Evolutionary conservation across 1,140 invertebrate species (phyloP), one percentile per base, ranked within the genome.

Genomic region (Monochamus saltuarius): DNA sequence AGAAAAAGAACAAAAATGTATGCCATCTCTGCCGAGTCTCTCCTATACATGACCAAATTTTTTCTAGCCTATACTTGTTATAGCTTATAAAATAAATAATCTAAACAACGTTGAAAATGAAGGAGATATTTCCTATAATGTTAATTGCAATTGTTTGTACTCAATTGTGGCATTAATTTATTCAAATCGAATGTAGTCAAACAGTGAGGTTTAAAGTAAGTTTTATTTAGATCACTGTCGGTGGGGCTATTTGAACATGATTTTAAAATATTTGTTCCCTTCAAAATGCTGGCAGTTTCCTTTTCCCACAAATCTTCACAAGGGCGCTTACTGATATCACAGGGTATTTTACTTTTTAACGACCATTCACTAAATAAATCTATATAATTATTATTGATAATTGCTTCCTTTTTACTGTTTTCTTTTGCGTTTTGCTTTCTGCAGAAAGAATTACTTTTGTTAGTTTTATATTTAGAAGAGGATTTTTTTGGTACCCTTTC

Each of bases 251-350:
- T 36, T n/a, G 19, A 17, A 10, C 29, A 36, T 52, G 54, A 62
- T 16, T 46, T 42, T 11, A 68, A 56, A 43, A 64, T 38, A 60
- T 64, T 62, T 63, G 64, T 66, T 37, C 58, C 53, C 47, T 65
- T 68, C 9, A 71, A 43, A 49, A 71, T 66, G 55, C 67, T 69
- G 49, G 59, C 62, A 61, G 67, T 69, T 11, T 65, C 59, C 36
- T 64, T 59, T 66, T 65, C 58, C 63, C 65, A 68, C 13, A 53
- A 14, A 40, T 59, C 46, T 19, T 49, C 35, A 39, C 14, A 34
- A 59, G 51, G 50, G 29, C 49, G 38, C 39, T 49, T 38, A 29
- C 16, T n/a, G 22, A 34, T n/a, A 10, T 45, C 40, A 51, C 49
- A 8, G n/a, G 49, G 14, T 13, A 43, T 35, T 56, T 34, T 45